These are phyloP conservation scores for Luperina testacea DNA, from an alignment of 2,888 invertebrate genomes.

Conservation along the genomic window DNA sequence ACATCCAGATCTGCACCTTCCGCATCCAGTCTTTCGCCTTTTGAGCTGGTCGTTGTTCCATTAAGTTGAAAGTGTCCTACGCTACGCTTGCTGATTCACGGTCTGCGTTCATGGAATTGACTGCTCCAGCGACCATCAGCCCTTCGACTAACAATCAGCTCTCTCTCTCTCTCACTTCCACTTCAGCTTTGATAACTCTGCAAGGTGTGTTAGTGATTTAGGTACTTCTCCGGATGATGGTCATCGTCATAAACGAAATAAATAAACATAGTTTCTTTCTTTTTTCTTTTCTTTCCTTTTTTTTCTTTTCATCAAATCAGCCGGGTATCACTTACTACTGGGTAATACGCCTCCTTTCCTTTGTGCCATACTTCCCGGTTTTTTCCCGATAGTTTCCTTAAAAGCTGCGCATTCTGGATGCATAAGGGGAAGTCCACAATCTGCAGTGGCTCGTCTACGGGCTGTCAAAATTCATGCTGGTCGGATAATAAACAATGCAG, in stretches of 20 bases:
- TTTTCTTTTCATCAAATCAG: not conserved
- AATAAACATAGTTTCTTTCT: too few species aligned
- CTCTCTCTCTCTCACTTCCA: too few species aligned
- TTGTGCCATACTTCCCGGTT: not conserved
- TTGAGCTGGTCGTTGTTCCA: too few species aligned
- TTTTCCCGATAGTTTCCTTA: not conserved
- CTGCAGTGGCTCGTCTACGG: constrained; percentile 37
- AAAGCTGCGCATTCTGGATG: constrained; percentile 2
- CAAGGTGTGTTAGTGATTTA: not conserved
- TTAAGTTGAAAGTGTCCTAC: not conserved
- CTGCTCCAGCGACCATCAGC: not conserved
- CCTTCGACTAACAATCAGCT: not conserved
- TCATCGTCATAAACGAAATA: not conserved
- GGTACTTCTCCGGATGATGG: not conserved
- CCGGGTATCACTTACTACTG: not conserved
- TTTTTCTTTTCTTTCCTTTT: too few species aligned
- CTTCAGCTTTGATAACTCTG: not conserved
- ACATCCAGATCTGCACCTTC: too few species aligned
- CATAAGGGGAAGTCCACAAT: constrained; percentile 27
- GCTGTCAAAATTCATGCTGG: constrained; percentile 49
- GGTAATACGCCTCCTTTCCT: not conserved
- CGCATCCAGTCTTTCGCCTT: not conserved
- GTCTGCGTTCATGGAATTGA: not conserved
- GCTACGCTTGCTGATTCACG: not conserved
- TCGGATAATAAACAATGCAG: constrained; percentile 46